These are phyloP conservation scores for Drosophila macrothrix DNA, from an alignment of 2,888 invertebrate genomes.

Conservation along the genomic window DNA sequence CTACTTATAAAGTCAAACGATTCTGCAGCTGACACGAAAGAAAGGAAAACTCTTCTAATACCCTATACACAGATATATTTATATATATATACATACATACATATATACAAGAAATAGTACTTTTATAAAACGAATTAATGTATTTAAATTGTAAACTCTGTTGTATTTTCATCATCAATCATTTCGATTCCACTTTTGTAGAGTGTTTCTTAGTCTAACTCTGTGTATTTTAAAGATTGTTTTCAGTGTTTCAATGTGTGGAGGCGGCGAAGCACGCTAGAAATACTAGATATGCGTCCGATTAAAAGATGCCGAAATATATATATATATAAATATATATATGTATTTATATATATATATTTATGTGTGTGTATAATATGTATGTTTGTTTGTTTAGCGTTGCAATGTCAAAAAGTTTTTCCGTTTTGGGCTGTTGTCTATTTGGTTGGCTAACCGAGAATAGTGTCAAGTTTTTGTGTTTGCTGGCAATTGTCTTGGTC, in stretches of 20 bases:
- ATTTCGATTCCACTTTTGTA: neutral
- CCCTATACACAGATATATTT: slow-evolving; percentile 9
- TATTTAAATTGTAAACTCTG: neutral
- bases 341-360: slow-evolving; percentile 19
- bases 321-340: neutral
- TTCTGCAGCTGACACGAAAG: slow-evolving; percentile 11
- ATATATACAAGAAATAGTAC: neutral
- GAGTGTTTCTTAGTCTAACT: slow-evolving; percentile 17
- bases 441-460: slow-evolving; percentile 47
- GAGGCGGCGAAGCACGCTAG: slow-evolving; percentile 10
- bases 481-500: slow-evolving; percentile 38
- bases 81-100: neutral
- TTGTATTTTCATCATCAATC: neutral
- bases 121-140: neutral
- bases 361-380: neutral
- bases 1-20: slow-evolving; percentile 40
- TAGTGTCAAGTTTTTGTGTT: slow-evolving; percentile 68
- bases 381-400: slow-evolving; percentile 24
- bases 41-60: slow-evolving; percentile 3
- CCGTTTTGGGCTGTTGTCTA: slow-evolving; percentile 42
- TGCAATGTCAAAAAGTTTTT: slow-evolving; percentile 65
- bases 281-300: slow-evolving; percentile 47
- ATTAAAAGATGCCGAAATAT: slow-evolving; percentile 57
- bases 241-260: slow-evolving; percentile 2
- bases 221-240: neutral